Conservation (phyloP, 2,113 vertebrate genomes). For the Ctenomys sociabilis region DNA sequence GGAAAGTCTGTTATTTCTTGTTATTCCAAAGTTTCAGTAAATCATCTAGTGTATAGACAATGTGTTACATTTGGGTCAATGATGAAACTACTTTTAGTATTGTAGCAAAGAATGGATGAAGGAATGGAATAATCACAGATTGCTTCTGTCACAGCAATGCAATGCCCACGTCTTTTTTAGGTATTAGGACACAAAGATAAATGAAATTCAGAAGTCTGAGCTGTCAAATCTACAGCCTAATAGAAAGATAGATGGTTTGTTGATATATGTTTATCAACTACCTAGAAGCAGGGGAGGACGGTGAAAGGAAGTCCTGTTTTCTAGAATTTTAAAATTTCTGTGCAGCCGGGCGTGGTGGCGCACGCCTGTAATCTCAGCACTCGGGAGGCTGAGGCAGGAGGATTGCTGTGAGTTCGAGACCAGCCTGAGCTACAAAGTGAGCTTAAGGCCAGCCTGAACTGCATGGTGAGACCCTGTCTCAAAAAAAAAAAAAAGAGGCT, state of each 20-base stretch:
- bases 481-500: too few relatives aligned
- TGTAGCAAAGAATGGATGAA: not conserved
- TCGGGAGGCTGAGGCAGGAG: too few relatives aligned
- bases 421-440: too few relatives aligned
- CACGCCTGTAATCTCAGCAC: too few relatives aligned
- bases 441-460: too few relatives aligned
- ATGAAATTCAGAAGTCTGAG: not conserved
- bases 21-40: not conserved
- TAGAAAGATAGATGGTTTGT: not conserved
- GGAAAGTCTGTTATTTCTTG: not conserved
- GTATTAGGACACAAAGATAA: not conserved
- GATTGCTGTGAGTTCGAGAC: too few relatives aligned
- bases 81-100: not conserved
- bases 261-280: not conserved
- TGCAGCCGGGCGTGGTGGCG: too few relatives aligned
- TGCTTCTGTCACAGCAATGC: not conserved
- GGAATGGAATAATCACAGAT: not conserved
- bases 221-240: not conserved
- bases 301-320: not conserved
- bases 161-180: not conserved
- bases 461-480: too few relatives aligned
- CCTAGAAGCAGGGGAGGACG: fast-evolving
- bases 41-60: not conserved
- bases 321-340: not conserved
- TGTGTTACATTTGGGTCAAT: too few relatives aligned